Evolutionary conservation across 2,888 invertebrate species (phyloP), one percentile per base, ranked within the genome.

Genomic region (Pycnomerus fuliginosus): DNA sequence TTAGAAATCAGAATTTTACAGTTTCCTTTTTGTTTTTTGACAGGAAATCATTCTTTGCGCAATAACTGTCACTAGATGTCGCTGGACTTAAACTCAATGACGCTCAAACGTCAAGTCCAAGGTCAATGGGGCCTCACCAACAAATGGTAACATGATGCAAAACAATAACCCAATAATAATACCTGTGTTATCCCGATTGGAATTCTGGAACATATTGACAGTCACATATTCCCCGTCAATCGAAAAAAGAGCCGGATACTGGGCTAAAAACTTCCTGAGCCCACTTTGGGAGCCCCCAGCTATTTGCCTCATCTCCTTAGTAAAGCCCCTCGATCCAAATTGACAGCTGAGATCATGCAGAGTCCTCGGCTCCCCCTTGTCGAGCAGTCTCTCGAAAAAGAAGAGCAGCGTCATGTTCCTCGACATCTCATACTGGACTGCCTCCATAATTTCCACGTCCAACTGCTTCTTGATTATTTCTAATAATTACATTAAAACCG

Each of bases 271-370:
- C 75, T 97, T 97, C 74, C 93, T 94, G 47, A 99, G 80, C 42
- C 98, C 91, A 62, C 91, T 91, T 75, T 97, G 96, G 59, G 94
- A 95, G 61, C 95, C 95, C 56, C 97, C 90, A 63, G 90, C 90
- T 60, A 91, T 90, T 74, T 93, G 93, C 61, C 94, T 80, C 97
- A 98, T 98, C 78, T 98, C 98, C 76, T 95, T 92, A 14, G 98
- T 96, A 75, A 99, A 99, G 59, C 94, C 97, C 74, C 96, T 95
- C 60, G 97, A 96, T 65, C 98, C 98, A 76, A 99, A 99, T 76
- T 98, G 96, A 74, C 98, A 98, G 71, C 95, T 95, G 61, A 99
- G 81, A 77, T 99, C 98, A 75, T 96, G 96, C 65, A 98, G 81
- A 56, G 95, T 94, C 71, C 97, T 83, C 54, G 95, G 91, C 72